Base-by-base conservation (phyloP, 2,888 invertebrate species). In the Phortica okadai region DNA sequence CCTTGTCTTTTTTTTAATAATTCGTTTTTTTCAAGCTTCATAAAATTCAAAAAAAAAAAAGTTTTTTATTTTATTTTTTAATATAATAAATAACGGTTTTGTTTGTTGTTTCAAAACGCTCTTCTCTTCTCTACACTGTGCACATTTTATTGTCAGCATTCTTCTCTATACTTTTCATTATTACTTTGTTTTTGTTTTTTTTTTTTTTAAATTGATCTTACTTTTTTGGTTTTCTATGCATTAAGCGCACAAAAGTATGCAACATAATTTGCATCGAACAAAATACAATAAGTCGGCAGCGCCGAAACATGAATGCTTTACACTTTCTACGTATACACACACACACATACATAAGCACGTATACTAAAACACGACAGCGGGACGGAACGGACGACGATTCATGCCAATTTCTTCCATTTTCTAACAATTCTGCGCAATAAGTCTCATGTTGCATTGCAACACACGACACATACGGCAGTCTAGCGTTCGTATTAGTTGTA, bases 71-170 rank as follows among this genome's bases (percentile, higher is more conserved):
- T 58, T 64, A 16, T 54, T 67, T 74, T 78, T 78, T 74, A 69
- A 66, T 62, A 67, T 80, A 73, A 45, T 45, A 45, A 45, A 45
- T 64, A 64, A 64, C 41, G 33, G 8, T 25, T 64, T 10, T 41
- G 8, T 25, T 25, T 58, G 16, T 58, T 16, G 21, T 16, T 59
- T 59, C 21, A 16, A 59, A 59, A 62, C 64, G 41, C 64, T 21
- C 21, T 21, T 21, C 10, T 2, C 14, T 58, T 58, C n/a, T 59
- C 64, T 76, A 80, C 75, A 77, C 77, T 74, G 62, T 77, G 77
- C 78, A 78, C 77, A 73, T 78, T 0, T 85, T 85, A 85, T 85
- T 85, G 85, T 85, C 85, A 86, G 88, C 85, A 83, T 84, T 10
- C 45, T 45, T 10, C 45, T 45, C 10, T 45, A 10, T 8, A 6